Evolutionary conservation across 2,888 invertebrate genomes (phyloP).

Genomic region (Stenolophus ochropezus): DNA sequence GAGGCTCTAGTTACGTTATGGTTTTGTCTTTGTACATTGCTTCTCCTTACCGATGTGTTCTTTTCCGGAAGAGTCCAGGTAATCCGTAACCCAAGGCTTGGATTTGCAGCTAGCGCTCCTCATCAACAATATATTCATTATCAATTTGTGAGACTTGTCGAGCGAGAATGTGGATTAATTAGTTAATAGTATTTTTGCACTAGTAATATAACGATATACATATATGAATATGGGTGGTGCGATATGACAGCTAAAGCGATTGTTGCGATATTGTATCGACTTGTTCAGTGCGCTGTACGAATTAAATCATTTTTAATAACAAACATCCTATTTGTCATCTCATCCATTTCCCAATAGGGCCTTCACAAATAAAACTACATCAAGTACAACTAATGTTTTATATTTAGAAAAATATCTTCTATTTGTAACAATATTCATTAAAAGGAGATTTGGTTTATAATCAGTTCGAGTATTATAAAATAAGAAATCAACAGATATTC

Average conservation of each 20-base stretch:
- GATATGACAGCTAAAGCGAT: conserved; percentile 58
- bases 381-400: conserved; percentile 14
- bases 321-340: conserved; percentile 56
- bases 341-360: conserved; percentile 59
- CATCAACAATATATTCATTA: conserved; percentile 51
- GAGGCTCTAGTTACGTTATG: conserved; percentile 6
- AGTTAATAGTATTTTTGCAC: conserved; percentile 73
- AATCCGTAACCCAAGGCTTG: conserved; percentile 40
- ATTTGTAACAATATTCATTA: conserved; percentile 33
- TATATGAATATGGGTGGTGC: conserved; percentile 54
- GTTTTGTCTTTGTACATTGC: conserved; percentile 37
- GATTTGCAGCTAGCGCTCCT: conserved; percentile 56
- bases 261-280: conserved; percentile 57
- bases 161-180: conserved; percentile 65
- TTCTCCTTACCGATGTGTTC: conserved; percentile 53
- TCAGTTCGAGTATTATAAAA: conserved; percentile 34
- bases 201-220: conserved; percentile 67
- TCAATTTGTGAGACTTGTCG: conserved; percentile 36
- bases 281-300: conserved; percentile 59
- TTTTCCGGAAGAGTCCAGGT: conserved; percentile 48
- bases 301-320: conserved; percentile 59
- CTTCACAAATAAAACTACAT: conserved; percentile 8
- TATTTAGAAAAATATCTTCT: conserved; percentile 46
- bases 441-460: conserved; percentile 40
- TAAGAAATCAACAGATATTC: conserved; percentile 15